phyloP scores from a whole-genome alignment of 2,797 vertebrate genomes.

The Cichlasoma orientale region DNA sequence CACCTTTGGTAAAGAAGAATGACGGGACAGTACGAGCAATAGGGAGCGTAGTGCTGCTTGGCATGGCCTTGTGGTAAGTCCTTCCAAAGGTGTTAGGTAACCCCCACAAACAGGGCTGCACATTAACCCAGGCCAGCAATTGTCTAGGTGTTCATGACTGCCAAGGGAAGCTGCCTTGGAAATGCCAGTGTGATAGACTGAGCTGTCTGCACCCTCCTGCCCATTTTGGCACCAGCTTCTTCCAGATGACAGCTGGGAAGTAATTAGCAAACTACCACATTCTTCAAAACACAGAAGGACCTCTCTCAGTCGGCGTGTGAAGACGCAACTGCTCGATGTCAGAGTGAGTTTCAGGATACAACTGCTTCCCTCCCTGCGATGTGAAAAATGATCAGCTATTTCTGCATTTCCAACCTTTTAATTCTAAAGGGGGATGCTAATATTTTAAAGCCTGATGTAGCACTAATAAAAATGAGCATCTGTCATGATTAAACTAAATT shows the following conservation, averaged over 20 bases:
- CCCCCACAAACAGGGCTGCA: constrained; percentile 25
- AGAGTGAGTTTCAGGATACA: background rate
- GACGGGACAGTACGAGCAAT: background rate
- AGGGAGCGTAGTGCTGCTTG: constrained; percentile 4
- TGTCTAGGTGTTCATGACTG: constrained; percentile 36
- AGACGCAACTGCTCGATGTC: constrained; percentile 5
- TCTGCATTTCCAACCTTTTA: background rate
- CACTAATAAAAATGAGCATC: background rate
- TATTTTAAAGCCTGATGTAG: background rate
- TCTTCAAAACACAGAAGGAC: constrained; percentile 47
- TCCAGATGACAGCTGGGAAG: constrained; percentile 64
- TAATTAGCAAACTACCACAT: constrained; percentile 55
- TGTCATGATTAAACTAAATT: background rate
- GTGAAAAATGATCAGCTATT: background rate
- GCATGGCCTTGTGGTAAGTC: background rate
- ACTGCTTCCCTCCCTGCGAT: background rate
- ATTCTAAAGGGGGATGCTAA: background rate
- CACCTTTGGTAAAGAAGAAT: background rate
- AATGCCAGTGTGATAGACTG: constrained; percentile 35
- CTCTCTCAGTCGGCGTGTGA: constrained; percentile 10
- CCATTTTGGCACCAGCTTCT: constrained; percentile 49
- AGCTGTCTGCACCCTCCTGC: constrained; percentile 42
- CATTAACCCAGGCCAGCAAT: constrained; percentile 42
- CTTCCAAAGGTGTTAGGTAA: constrained; percentile 42
- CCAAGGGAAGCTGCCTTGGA: constrained; percentile 22